Percentiles rank a stretch among this genome's conserved stretches.
phyloP scores from a whole-genome alignment of 1,140 invertebrate species.

The Ips typographus region DNA sequence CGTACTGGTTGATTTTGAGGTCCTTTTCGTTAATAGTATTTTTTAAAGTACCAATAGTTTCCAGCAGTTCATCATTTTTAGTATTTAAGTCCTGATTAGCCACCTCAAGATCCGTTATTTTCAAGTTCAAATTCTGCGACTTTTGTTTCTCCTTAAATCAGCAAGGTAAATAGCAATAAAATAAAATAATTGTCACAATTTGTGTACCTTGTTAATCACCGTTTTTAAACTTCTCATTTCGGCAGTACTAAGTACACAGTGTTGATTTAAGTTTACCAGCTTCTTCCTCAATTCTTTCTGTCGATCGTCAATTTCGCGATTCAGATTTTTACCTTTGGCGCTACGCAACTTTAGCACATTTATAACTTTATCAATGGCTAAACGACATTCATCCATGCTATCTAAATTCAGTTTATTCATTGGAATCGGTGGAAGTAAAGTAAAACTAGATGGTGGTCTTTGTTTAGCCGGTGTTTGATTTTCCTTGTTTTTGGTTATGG shows the following conservation, averaged over 20 bases:
- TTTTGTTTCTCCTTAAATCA: slow-evolving; percentile 59
- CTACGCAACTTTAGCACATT: slow-evolving; percentile 32
- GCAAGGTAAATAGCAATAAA: neutral
- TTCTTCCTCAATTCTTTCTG: slow-evolving; percentile 43
- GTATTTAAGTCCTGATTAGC: slow-evolving; percentile 56
- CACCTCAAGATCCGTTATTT: slow-evolving; percentile 59
- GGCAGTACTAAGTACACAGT: slow-evolving; percentile 39
- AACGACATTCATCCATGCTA: slow-evolving; percentile 33
- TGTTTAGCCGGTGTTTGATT: slow-evolving; percentile 46
- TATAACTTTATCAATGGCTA: slow-evolving; percentile 35
- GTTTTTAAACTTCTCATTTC: slow-evolving; percentile 45
- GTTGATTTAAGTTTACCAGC: slow-evolving; percentile 42
- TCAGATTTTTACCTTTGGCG: slow-evolving; percentile 26
- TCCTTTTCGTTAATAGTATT: slow-evolving; percentile 66
- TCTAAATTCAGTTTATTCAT: slow-evolving; percentile 38
- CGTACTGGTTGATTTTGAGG: slow-evolving; percentile 66
- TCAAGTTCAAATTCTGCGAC: slow-evolving; percentile 59
- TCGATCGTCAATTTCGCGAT: slow-evolving; percentile 38
- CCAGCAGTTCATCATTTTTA: slow-evolving; percentile 49
- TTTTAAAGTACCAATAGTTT: slow-evolving; percentile 46
- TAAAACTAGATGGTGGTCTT: slow-evolving; percentile 23
- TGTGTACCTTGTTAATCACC: slow-evolving; percentile 36
- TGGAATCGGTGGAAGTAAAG: slow-evolving; percentile 37
- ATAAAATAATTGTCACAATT: no score
- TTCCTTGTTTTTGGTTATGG: slow-evolving; percentile 63